These are phyloP conservation scores for Meiosimyza decipiens DNA, from an alignment of 2,888 invertebrate species.

Conservation along the genomic window DNA sequence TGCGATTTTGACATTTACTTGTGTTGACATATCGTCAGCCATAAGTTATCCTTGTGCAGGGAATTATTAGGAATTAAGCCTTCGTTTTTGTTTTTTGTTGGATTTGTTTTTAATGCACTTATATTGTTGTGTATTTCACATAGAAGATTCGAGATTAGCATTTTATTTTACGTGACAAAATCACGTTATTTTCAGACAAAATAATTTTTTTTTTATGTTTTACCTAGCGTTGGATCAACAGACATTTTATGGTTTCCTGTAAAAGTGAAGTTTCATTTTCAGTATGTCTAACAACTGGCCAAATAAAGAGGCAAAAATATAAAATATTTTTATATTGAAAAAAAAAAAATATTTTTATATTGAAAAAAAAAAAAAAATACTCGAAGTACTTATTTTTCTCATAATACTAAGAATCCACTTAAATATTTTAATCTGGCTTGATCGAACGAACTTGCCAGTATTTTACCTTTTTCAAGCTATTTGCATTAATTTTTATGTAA, in stretches of 20 bases:
- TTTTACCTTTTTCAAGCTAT: no score
- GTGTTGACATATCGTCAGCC: constrained; percentile 62
- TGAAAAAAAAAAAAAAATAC: no score
- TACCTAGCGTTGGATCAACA: not conserved
- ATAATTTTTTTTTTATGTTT: not conserved
- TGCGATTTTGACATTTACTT: constrained; percentile 62
- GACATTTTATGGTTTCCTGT: constrained; percentile 14
- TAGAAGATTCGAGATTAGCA: constrained; percentile 34
- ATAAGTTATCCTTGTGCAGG: constrained; percentile 45
- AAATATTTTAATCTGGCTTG: no score
- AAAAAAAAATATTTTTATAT: no score
- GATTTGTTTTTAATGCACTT: constrained; percentile 37
- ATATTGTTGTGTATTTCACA: constrained; percentile 17
- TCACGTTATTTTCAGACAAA: constrained; percentile 55
- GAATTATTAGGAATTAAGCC: constrained; percentile 26
- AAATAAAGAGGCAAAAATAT: no score
- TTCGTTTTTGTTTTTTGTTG: constrained; percentile 43
- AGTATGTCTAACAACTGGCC: no score
- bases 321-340: no score
- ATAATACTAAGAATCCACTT: no score
- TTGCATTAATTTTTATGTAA: no score
- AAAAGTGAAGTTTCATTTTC: not conserved
- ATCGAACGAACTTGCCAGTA: no score
- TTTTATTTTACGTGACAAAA: constrained; percentile 61
- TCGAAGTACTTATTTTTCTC: no score